phyloP scores from a whole-genome alignment of 1,140 invertebrate genomes.

The Plutomurus gul region DNA sequence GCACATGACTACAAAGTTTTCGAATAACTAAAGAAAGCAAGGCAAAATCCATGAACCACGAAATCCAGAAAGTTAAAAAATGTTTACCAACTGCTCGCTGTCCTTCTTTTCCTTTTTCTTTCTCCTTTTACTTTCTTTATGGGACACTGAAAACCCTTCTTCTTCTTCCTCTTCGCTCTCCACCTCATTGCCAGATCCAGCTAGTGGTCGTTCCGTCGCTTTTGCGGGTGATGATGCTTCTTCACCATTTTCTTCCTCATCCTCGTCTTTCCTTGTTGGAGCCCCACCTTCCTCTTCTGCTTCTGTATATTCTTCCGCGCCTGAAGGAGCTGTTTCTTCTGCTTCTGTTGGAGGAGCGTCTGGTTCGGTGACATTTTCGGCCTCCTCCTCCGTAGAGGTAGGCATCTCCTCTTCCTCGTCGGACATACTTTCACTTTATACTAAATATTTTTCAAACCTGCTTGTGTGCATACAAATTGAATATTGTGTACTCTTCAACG shows the following conservation, averaged over 20 bases:
- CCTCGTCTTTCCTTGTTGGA: neutral
- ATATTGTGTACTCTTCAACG: no score
- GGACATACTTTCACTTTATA: neutral
- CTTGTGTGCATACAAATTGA: no score
- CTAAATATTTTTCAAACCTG: neutral
- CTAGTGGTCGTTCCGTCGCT: neutral
- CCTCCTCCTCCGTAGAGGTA: neutral
- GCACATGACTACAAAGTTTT: no score
- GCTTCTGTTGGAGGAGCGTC: neutral
- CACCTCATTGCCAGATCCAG: neutral
- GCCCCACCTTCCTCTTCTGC: neutral
- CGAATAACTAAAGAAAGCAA: no score
- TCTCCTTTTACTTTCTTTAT: neutral
- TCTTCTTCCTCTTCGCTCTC: slow-evolving; percentile 10
- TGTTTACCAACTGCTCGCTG: neutral
- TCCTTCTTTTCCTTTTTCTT: neutral
- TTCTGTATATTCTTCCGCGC: neutral
- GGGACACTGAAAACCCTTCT: no score
- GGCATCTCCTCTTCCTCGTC: slow-evolving; percentile 5
- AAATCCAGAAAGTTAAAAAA: neutral
- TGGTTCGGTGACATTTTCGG: neutral
- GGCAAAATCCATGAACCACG: no score
- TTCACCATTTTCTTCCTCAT: neutral
- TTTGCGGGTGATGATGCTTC: neutral
- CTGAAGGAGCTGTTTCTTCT: neutral